Percentiles rank a stretch among this genome's conserved stretches.
These are phyloP conservation scores for Stratiomys singularior DNA, from an alignment of 2,888 invertebrate species.

Conservation along the genomic window DNA sequence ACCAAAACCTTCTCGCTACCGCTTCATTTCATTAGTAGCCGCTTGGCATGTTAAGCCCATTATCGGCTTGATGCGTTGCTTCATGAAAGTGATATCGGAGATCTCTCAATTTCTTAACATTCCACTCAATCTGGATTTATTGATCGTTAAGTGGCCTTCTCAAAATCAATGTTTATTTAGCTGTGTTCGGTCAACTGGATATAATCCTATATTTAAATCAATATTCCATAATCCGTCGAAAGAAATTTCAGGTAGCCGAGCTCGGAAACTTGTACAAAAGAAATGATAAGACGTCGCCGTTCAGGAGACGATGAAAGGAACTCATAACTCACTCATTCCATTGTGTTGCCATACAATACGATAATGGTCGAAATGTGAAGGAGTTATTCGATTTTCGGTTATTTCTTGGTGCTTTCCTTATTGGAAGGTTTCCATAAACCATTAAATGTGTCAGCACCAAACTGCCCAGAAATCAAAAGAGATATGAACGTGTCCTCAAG, in stretches of 20 bases:
- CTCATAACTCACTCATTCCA: constrained; percentile 10
- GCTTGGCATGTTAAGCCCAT: not conserved
- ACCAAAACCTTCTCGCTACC: not conserved
- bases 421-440: constrained; percentile 39
- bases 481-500: constrained; percentile 36
- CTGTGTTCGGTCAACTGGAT: not conserved
- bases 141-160: not conserved
- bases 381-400: not conserved
- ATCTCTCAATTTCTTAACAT: constrained; percentile 9
- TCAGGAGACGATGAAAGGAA: constrained; percentile 17
- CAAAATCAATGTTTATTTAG: constrained; percentile 28
- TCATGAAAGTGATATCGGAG: constrained; percentile 14
- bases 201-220: constrained; percentile 18
- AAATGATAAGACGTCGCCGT: not conserved
- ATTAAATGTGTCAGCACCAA: constrained; percentile 49
- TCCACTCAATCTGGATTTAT: constrained; percentile 9
- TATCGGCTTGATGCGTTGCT: constrained; percentile 7
- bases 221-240: constrained; percentile 7
- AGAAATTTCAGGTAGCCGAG: constrained; percentile 7
- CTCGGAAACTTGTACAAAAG: not conserved
- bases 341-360: constrained; percentile 8
- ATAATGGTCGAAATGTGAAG: constrained; percentile 24
- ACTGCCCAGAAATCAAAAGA: constrained; percentile 41
- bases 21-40: not conserved
- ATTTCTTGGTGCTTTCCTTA: constrained; percentile 12